Evolutionary conservation across 2,797 vertebrate genomes (phyloP), one percentile per base, ranked within the genome.

Genomic region (Melanotaenia nigrans): DNA sequence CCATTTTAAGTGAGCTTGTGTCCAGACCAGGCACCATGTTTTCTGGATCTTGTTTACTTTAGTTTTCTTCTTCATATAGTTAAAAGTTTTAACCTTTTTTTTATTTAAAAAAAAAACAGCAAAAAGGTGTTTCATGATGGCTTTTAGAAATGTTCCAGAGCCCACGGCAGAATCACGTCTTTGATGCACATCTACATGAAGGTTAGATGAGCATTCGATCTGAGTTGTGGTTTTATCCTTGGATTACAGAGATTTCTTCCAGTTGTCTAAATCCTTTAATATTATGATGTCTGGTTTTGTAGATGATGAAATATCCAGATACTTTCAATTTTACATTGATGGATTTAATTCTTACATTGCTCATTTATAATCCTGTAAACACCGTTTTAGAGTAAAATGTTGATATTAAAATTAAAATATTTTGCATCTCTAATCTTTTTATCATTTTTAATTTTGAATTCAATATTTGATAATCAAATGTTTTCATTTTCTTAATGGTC

Each of bases 401-500:
- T 55, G 5, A 14, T 13, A 53, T 53, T 30, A 14, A 13, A 25
- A 28, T 28, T 24, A 28, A 13, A 28, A 28, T 28, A 45, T 47
- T 47, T 47, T n/a, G 2, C 9, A 47, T 47, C 45, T 42, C 4
- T 4, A 4, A 47, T 20, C 5, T 20, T 47, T 47, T n/a, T 7
- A 42, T 5, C 5, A 16, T 20, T 47, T 55, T 54, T 11, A 14
- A 54, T 12, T 28, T 54, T 5, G 24, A 9, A 22, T 53, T 53
- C 3, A 4, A 25, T 28, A 28, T 28, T 6, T 54, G 24, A 30
- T 11, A 47, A 64, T 57, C 16, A 56, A 4, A 70, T 59, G 42
- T 1, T 67, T 36, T 81, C 16, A 33, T 66, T 24, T 5, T 75
- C 25, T 83, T 30, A 56, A 20, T n/a, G 79, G 22, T 3, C 78